Percentiles rank a stretch among this genome's conserved stretches.
Conservation (phyloP, 1,140 invertebrate species). For the Drosophila dunni region DNA sequence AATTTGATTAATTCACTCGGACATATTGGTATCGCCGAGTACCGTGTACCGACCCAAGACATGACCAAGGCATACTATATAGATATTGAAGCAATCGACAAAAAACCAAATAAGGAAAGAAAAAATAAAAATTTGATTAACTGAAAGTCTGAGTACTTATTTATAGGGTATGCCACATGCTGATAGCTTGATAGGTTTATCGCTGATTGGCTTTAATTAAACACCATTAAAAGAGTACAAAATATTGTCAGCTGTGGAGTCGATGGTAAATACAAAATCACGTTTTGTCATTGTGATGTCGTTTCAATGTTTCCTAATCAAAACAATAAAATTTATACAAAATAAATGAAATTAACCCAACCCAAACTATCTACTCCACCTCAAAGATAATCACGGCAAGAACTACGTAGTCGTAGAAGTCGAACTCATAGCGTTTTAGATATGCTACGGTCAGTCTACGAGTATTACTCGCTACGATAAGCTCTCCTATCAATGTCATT, state of each 20-base stretch:
- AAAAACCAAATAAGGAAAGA: neutral
- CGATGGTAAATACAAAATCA: constrained; percentile 66
- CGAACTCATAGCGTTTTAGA: constrained; percentile 15
- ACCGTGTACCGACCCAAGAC: constrained; percentile 30
- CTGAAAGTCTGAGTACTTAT: constrained; percentile 29
- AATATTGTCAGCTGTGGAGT: constrained; percentile 67
- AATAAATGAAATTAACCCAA: constrained; percentile 74
- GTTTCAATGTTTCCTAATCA: constrained; percentile 53
- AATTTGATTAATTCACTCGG: constrained; percentile 77
- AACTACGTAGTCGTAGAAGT: constrained; percentile 28
- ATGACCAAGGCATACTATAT: neutral
- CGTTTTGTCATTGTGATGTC: constrained; percentile 75
- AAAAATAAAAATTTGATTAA: constrained; percentile 57
- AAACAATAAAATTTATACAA: constrained; percentile 52
- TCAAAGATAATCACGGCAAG: constrained; percentile 72
- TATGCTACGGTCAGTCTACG: constrained; percentile 46
- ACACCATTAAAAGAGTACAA: constrained; percentile 75
- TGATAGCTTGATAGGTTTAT: constrained; percentile 69
- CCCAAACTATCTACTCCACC: neutral
- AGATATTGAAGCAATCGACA: constrained; percentile 1
- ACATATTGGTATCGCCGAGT: constrained; percentile 64
- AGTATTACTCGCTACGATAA: constrained; percentile 4
- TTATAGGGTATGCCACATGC: constrained; percentile 60
- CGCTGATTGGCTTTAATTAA: constrained; percentile 81
- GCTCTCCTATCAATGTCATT: constrained; percentile 36